Percentiles rank a stretch among this genome's conserved stretches.
These are phyloP conservation scores for pig (Sus scrofa) DNA, from an alignment of 2,113 vertebrate species.

Conservation along the genomic window T2T-Sscrofa CM000818.6:71212501-71213000, in stretches of 20 bases:
- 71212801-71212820: conserved; percentile 29
- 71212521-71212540: not conserved
- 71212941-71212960: too few species aligned
- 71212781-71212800: not conserved
- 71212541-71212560: not conserved
- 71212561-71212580: not conserved
- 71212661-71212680: not conserved
- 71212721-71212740: not conserved
- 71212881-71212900: too few species aligned
- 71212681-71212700: not conserved
- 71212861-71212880: too few species aligned
- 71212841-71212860: too few species aligned
- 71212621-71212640: not conserved
- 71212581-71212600: not conserved
- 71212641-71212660: not conserved
- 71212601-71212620: not conserved
- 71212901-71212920: too few species aligned
- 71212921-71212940: too few species aligned
- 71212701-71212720: not conserved
- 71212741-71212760: not conserved
- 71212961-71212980: too few species aligned
- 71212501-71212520: conserved; percentile 23
- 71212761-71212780: not conserved
- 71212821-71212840: not conserved
- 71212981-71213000: too few species aligned